Conservation (phyloP, 1,140 invertebrate genomes). For the Drosophila athabasca region DNA sequence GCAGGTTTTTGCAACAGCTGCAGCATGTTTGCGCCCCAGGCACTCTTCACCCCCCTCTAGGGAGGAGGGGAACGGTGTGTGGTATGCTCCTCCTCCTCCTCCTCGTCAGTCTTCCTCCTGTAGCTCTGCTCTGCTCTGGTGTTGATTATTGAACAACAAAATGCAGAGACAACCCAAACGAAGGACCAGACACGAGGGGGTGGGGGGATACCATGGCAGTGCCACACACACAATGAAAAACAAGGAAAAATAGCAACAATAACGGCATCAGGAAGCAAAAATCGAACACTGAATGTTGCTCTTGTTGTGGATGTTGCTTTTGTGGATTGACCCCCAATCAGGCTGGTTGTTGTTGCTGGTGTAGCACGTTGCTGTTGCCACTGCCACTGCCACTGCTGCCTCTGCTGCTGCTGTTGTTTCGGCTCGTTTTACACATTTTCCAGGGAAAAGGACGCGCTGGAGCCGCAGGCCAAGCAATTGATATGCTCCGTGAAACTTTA, state of each 20-base stretch:
- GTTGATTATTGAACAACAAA: constrained; percentile 65
- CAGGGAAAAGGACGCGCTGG: constrained; percentile 13
- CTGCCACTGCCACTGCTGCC: constrained; percentile 20
- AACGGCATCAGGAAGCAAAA: constrained; percentile 32
- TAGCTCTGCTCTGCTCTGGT: constrained; percentile 4
- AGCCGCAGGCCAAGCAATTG: constrained; percentile 58
- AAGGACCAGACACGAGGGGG: constrained; percentile 1
- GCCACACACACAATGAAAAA: constrained; percentile 20
- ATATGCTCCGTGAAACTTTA: constrained; percentile 69
- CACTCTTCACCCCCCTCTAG: too few species aligned
- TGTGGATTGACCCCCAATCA: constrained; percentile 70
- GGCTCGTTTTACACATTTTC: constrained; percentile 62
- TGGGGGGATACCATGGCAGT: background rate
- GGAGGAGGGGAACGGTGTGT: too few species aligned
- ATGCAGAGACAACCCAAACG: constrained; percentile 37
- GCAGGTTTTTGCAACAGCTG: constrained; percentile 41
- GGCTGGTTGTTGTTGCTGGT: constrained; percentile 35
- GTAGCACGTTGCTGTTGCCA: constrained; percentile 27
- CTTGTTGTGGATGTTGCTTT: constrained; percentile 43
- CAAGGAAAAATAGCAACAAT: constrained; percentile 24
- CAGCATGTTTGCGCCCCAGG: constrained; percentile 30
- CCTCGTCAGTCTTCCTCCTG: background rate
- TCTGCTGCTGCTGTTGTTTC: constrained; percentile 55
- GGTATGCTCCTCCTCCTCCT: background rate
- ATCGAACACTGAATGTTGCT: constrained; percentile 28